Conservation (phyloP, 1,140 invertebrate genomes). For the Tribolium castaneum region DNA sequence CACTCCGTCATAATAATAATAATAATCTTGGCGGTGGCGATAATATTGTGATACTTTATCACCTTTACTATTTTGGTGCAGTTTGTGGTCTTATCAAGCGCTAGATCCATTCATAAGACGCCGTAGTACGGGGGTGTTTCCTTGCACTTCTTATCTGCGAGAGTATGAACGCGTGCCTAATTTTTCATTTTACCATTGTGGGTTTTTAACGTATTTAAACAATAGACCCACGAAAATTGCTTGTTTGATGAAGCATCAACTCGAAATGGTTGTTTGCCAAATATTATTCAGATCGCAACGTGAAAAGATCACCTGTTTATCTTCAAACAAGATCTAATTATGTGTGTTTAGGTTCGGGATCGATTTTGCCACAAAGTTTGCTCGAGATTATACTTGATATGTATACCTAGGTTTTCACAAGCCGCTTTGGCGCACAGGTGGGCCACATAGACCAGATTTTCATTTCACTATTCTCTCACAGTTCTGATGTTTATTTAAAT, state of each 20-base stretch:
- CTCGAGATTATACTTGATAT: background rate
- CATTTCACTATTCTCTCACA: too few relatives aligned
- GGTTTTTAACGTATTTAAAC: background rate
- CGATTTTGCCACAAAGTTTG: conserved; percentile 30
- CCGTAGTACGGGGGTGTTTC: conserved; percentile 43
- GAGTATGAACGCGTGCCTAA: background rate
- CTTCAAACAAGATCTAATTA: conserved; percentile 17
- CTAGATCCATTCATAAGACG: conserved; percentile 44
- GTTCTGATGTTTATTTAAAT: too few relatives aligned
- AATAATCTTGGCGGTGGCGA: conserved; percentile 51
- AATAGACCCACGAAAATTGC: conserved; percentile 4
- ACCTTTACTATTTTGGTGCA: conserved; percentile 58
- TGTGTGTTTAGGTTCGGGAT: conserved; percentile 26
- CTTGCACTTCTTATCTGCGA: conserved; percentile 1
- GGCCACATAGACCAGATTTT: too few relatives aligned
- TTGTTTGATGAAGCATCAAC: conserved; percentile 22
- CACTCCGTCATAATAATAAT: conserved; percentile 58
- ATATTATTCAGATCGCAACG: conserved; percentile 16
- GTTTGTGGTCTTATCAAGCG: conserved; percentile 38
- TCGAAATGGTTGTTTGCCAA: conserved; percentile 25
- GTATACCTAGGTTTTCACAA: background rate
- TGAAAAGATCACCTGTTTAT: conserved; percentile 21
- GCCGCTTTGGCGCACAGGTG: background rate
- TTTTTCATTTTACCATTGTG: too few relatives aligned
- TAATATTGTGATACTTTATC: conserved; percentile 57